Evolutionary conservation across 2,888 invertebrate genomes (phyloP), one percentile per base, ranked within the genome.

Genomic region (Drosophila leonis): DNA sequence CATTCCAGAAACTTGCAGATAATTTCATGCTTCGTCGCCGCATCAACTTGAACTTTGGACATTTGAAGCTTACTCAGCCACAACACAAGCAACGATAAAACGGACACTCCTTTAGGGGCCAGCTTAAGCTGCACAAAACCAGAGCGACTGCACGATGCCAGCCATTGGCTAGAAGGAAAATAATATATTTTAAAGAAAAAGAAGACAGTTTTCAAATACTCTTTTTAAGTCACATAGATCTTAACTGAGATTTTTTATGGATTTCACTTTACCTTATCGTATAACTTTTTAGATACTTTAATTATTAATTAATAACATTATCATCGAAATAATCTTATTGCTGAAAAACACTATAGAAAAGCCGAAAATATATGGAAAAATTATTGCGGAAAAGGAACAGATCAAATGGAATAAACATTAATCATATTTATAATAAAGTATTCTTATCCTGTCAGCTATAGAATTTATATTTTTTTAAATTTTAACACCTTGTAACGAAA

Each of bases 1-100:
- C 41, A 60, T 46, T 66, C 41, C n/a, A 20, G 18, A 59, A 66
- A 63, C 48, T 54, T 61, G 39, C 8, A 51, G 31, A 57, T 57
- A 78, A 72, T 81, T 81, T 72, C 35, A 76, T 56, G 77, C 65
- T 65, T 55, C 49, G 56, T 59, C 59, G 59, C 59, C 68, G 41
- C 55, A 18, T 27, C 39, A 56, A 44, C 59, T 55, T 52, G 18
- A 64, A 60, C 49, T 60, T 62, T 20, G 27, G 27, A 51, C 60
- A 65, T 56, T 72, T 44, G 44, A 48, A 67, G 61, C 29, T 44
- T 42, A 55, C 15, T 33, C 48, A 60, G 54, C 51, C 68, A 56
- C 63, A 49, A 39, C 63, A 46, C 41, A 52, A 48, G 61, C 55
- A 60, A 18, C 29, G 49, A 44, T 31, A 42, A 44, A 54, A 37